Evolutionary conservation across 2,797 vertebrate species (phyloP), one percentile per base, ranked within the genome.

Genomic region (Gymnocypris eckloni): DNA sequence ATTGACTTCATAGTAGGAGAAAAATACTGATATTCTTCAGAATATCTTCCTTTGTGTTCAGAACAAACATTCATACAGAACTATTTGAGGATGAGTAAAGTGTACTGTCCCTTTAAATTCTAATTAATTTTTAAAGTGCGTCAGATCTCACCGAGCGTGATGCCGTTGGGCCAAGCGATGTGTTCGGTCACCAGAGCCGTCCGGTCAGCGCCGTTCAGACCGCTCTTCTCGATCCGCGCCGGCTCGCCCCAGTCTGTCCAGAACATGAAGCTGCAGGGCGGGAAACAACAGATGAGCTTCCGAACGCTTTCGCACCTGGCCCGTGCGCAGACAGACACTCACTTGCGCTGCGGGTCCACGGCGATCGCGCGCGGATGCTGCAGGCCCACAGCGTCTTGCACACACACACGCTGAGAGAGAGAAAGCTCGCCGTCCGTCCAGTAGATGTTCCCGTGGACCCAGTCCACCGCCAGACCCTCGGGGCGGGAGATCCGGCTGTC

Each of bases 371-470:
- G 93, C 0, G 97, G 97, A 84, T 95, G 96, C 2, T 95, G 91
- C 45, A 96, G 92, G 4, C 90, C 90, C n/a, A 95, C 6, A 98
- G 93, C 0, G 95, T 96, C 89, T 94, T 97, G 87, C 93, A n/a
- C n/a, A n/a, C n/a, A n/a, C n/a, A n/a, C n/a, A n/a, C n/a, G n/a
- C n/a, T n/a, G n/a, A n/a, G n/a, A n/a, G n/a, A n/a, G n/a, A n/a
- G n/a, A n/a, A n/a, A n/a, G 90, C 16, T 48, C 1, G 0, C 94
- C 93, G 89, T 98, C 97, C 0, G 97, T 97, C 97, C 97, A 98
- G 93, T 98, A 98, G 84, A 98, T 94, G 94, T 97, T 96, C 39
- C 94, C 90, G 12, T 98, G 97, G 88, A 98, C 92, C 97, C 97
- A 98, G 90, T 98, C 97, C 2, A 98, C 94, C 0, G 97, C 97